A percentile compares a stretch with the other conserved stretches of the same genome.
phyloP scores from a whole-genome alignment of 2,797 vertebrate genomes.

The Catharus ustulatus region DNA sequence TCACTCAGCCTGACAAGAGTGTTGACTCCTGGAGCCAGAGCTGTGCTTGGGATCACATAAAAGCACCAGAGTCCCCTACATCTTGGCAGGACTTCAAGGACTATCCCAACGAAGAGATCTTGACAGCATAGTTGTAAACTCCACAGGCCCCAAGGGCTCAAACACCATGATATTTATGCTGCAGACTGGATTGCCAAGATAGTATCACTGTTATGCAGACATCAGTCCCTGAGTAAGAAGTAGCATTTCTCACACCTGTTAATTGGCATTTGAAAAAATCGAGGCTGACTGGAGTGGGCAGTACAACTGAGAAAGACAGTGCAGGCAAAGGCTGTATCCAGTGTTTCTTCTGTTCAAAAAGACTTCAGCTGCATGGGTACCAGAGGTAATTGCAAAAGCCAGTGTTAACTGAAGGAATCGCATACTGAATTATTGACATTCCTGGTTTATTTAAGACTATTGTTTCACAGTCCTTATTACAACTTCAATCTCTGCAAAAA shows the following conservation, averaged over 20 bases:
- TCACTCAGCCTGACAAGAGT: constrained; percentile 75
- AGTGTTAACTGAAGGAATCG: not conserved
- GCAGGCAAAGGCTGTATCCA: not conserved
- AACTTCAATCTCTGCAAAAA: not conserved
- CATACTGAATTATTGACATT: not conserved
- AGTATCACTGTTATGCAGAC: constrained; percentile 77
- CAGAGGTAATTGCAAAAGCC: constrained; percentile 1
- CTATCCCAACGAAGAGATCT: constrained; percentile 77
- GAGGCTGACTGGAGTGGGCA: constrained; percentile 54
- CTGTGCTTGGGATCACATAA: constrained; percentile 80
- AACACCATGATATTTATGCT: constrained; percentile 81
- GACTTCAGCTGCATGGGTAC: not conserved
- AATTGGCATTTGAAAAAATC: constrained; percentile 78
- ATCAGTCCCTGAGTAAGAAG: constrained; percentile 63
- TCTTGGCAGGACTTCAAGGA: constrained; percentile 84
- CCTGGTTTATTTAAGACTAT: not conserved
- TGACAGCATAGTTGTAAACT: constrained; percentile 84
- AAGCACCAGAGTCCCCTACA: constrained; percentile 77
- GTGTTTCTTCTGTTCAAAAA: not conserved
- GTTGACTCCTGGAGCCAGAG: constrained; percentile 74
- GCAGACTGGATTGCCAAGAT: constrained; percentile 71
- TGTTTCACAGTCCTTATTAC: not conserved
- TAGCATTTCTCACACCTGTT: constrained; percentile 81
- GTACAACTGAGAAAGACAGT: not conserved
- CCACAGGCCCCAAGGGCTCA: constrained; percentile 80